These are phyloP conservation scores for Austrofundulus limnaeus DNA, from an alignment of 2,113 vertebrate genomes.

Conservation along the genomic window DNA sequence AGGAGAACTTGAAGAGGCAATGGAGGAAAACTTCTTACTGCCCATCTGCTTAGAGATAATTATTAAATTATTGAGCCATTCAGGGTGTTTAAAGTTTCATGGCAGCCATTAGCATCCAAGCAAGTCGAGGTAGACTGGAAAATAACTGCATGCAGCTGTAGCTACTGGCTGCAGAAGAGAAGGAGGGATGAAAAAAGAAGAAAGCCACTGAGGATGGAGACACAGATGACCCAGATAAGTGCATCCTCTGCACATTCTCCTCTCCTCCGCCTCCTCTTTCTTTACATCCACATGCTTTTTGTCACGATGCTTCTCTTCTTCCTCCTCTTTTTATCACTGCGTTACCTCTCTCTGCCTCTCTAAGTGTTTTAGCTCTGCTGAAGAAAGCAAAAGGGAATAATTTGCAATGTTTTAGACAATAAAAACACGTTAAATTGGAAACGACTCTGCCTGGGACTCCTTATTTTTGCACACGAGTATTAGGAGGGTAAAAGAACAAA, in stretches of 20 bases:
- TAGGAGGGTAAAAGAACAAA: neutral
- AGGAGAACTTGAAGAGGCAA: conserved; percentile 3
- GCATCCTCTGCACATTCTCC: conserved; percentile 8
- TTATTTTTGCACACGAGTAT: neutral
- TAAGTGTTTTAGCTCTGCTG: conserved; percentile 14
- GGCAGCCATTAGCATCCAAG: conserved; percentile 68
- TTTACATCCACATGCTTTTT: conserved; percentile 26
- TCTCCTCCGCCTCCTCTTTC: conserved; percentile 13
- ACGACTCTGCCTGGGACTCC: conserved; percentile 4
- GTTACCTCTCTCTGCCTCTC: conserved; percentile 12
- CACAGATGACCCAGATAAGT: conserved; percentile 67
- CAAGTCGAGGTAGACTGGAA: conserved; percentile 20
- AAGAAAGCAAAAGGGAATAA: neutral
- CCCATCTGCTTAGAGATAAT: conserved; percentile 63
- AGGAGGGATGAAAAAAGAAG: conserved; percentile 19
- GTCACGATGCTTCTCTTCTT: conserved; percentile 32
- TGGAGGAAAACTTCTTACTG: conserved; percentile 10
- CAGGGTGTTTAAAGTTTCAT: conserved; percentile 72
- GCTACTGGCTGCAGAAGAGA: conserved; percentile 22
- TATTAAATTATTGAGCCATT: conserved; percentile 75
- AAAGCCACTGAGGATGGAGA: conserved; percentile 28
- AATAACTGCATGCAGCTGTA: neutral
- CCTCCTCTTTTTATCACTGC: conserved; percentile 11
- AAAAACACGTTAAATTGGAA: neutral
- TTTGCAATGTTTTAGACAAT: neutral